Conservation (phyloP, 2,888 invertebrate species). For the Calameuta pallipes region DNA sequence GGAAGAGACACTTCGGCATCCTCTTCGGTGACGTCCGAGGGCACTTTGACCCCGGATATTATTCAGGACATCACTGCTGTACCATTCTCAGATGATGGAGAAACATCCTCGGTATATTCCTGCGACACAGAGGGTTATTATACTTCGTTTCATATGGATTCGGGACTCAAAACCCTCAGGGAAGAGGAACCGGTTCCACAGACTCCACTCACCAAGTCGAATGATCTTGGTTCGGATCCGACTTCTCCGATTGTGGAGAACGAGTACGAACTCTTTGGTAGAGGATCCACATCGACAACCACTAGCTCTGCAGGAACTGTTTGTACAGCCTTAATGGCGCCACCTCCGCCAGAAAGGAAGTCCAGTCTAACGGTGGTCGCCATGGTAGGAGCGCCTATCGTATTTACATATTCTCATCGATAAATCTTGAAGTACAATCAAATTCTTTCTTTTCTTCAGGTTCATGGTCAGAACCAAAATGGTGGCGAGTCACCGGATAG, state of each 20-base stretch:
- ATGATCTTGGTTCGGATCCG: slow-evolving; percentile 72
- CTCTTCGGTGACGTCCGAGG: slow-evolving; percentile 86
- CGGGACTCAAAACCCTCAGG: slow-evolving; percentile 87
- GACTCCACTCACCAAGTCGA: slow-evolving; percentile 78
- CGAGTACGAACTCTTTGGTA: slow-evolving; percentile 91
- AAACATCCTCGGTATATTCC: slow-evolving; percentile 92
- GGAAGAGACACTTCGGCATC: slow-evolving; percentile 77
- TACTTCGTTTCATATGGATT: slow-evolving; percentile 97
- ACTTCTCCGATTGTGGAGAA: slow-evolving; percentile 82
- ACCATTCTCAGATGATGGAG: slow-evolving; percentile 77
- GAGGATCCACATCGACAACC: slow-evolving; percentile 90
- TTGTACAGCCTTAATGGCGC: slow-evolving; percentile 84
- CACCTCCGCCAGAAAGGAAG: slow-evolving; percentile 85
- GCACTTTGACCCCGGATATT: slow-evolving; percentile 85
- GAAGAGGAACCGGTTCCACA: slow-evolving; percentile 79
- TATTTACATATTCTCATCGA: not conserved
- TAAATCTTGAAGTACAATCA: not conserved
- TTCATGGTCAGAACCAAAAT: slow-evolving; percentile 66
- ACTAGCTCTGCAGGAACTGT: slow-evolving; percentile 92
- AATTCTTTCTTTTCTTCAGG: slow-evolving; percentile 37
- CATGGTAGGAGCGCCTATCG: slow-evolving; percentile 46
- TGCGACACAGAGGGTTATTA: slow-evolving; percentile 98
- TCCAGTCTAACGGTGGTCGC: slow-evolving; percentile 72
- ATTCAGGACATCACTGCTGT: slow-evolving; percentile 77
- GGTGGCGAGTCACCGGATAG: slow-evolving; percentile 85